Base-by-base conservation (phyloP, 2,797 vertebrate species). In the Lacerta bilineata region DNA sequence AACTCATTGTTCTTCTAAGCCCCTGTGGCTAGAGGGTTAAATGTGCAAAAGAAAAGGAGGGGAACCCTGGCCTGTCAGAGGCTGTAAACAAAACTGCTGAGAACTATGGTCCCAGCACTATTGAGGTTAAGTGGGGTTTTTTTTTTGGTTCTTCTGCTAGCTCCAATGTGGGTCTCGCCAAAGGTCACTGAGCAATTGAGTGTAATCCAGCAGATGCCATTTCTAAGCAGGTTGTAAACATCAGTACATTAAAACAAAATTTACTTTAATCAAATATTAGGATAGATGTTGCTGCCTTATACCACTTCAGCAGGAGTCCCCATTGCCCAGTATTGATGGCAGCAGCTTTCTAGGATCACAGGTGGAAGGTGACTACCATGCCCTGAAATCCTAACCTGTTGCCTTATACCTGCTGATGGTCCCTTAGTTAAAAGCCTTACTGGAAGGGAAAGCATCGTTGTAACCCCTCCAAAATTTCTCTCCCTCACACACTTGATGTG, bases 1-100 rank as follows among this genome's bases (percentile, higher is more conserved):
- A 89, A 59, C 33, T 83, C 83, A 20, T 85, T 95, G 91, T 95
- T 94, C 91, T 89, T 87, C 64, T 91, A 87, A 95, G 84, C 91
- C 79, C 72, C 76, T 86, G n/a, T 2, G 41, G 64, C 25, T 29
- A 55, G 46, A 43, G 4, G 76, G 76, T 88, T 77, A 64, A 84
- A 85, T 29, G 33, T 10, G 50, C 50, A 55, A 55, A 55, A 55
- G 50, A 15, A 50, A 46, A 46, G 46, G 9, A 2, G 9, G 39
- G 89, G 78, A 79, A 68, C 68, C 46, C 5, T 1, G 66, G 25
- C 89, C 86, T 90, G 86, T 78, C 79, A 87, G 66, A 71, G 88
- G 61, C 43, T 10, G 81, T 23, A 78, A 55, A n/a, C 84, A 55
- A 66, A 89, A 20, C 88, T 36, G 90, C 91, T 88, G 89, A 90